Percentiles rank a stretch among this genome's conserved stretches.
These are phyloP conservation scores for Pyralis farinalis DNA, from an alignment of 2,888 invertebrate species.

Conservation along the genomic window DNA sequence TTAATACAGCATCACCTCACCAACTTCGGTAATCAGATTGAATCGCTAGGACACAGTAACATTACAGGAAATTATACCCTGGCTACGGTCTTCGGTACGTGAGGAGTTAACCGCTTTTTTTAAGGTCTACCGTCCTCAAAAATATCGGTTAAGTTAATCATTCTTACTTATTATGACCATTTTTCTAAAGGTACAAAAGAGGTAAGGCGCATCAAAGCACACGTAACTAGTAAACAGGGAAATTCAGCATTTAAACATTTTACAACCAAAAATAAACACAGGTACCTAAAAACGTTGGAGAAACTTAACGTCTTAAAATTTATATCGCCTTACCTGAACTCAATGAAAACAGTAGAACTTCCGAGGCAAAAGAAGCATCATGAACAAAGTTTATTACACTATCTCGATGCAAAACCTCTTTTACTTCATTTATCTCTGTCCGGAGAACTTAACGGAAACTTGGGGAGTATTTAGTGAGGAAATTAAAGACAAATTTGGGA, in stretches of 20 bases:
- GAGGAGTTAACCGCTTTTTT: too few species aligned
- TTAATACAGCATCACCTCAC: too few species aligned
- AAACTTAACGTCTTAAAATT: constrained; percentile 32
- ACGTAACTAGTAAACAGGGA: constrained; percentile 3
- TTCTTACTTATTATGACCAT: too few species aligned
- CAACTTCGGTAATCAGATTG: too few species aligned
- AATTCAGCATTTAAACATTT: constrained; percentile 15
- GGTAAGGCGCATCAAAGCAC: too few species aligned
- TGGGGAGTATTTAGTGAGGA: constrained; percentile 48
- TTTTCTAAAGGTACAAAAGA: too few species aligned
- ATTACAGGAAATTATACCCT: too few species aligned
- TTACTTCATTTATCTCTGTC: constrained; percentile 55
- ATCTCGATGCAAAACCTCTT: constrained; percentile 52
- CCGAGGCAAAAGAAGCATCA: constrained; percentile 28
- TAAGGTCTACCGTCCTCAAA: too few species aligned
- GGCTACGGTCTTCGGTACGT: too few species aligned
- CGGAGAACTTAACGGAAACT: constrained; percentile 38
- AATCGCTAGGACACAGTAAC: too few species aligned
- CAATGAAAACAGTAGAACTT: constrained; percentile 31
- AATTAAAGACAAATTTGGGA: constrained; percentile 52
- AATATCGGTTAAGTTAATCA: too few species aligned
- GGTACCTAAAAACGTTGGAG: constrained; percentile 25
- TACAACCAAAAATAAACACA: constrained; percentile 25
- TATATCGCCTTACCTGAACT: constrained; percentile 44
- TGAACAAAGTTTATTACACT: constrained; percentile 56